A percentile compares a stretch with the other conserved stretches of the same genome.
Conservation (phyloP, 1,140 invertebrate genomes). For the Tetraneura akinire region DNA sequence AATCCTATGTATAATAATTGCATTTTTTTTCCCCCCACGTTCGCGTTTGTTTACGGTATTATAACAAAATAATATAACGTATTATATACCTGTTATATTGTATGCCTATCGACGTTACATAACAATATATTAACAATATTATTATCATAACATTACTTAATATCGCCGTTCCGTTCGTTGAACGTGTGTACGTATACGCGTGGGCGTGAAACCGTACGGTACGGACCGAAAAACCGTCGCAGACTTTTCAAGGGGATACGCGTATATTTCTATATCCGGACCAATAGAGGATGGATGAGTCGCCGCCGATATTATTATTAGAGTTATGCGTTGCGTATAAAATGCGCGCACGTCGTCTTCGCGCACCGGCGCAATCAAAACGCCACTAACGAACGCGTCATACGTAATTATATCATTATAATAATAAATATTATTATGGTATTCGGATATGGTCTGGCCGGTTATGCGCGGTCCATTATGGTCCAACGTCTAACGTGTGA, state of each 20-base stretch:
- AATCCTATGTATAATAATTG: background rate
- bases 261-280: background rate
- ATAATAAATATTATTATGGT: too few species aligned
- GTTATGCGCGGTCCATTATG: too few species aligned
- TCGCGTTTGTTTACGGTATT: background rate
- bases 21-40: too few species aligned
- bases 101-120: too few species aligned
- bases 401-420: background rate
- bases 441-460: too few species aligned
- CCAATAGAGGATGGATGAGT: conserved; percentile 22
- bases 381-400: background rate
- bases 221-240: too few species aligned
- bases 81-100: too few species aligned
- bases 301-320: conserved; percentile 28
- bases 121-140: too few species aligned
- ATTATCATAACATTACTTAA: too few species aligned
- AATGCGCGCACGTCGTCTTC: background rate
- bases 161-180: background rate
- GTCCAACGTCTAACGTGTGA: too few species aligned
- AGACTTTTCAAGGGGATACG: background rate
- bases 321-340: background rate
- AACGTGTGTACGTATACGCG: too few species aligned
- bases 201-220: background rate
- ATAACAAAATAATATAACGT: too few species aligned
- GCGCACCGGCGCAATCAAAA: background rate